Evolutionary conservation across 2,888 invertebrate genomes (phyloP), one percentile per base, ranked within the genome.

Genomic region (Parnassius apollo): DNA sequence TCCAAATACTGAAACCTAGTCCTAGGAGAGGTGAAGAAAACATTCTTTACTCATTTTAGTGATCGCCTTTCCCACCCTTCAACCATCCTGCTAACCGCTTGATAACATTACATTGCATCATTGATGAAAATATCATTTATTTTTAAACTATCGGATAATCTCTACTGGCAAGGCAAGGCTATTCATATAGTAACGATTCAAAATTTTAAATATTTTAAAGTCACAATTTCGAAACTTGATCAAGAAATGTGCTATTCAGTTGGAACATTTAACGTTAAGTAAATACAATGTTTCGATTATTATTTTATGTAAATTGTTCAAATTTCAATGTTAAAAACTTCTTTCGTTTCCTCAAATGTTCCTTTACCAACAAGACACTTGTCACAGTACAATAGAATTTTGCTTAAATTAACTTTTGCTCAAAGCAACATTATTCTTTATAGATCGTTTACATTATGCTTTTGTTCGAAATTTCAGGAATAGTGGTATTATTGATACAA

Each of bases 11-110:
- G 62, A 58, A 58, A 48, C 53, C 54, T 2, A 78, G 67, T 72
- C 75, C 67, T 73, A 78, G 68, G 72, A 79, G 82, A 90, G 89
- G 90, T 90, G 89, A 74, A 67, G 69, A 74, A 70, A 65, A 65
- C 69, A 75, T 70, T 66, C 74, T 73, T 69, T 68, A 69, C 77
- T 75, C 80, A 81, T 48, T 77, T 78, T 85, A 85, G 80, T 75
- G 64, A 71, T 65, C 65, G 65, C 70, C 75, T 71, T 72, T 74
- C 70, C 68, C 72, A 71, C 69, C 71, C 74, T 75, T 66, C 65
- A 62, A 13, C 22, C 68, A 62, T 65, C 68, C 68, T 70, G 72
- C 72, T 78, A 71, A 69, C 60, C 69, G 72, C 71, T 75, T 75
- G 70, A 67, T 64, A 69, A 61, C 68, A 68, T 68, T 71, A 69